Base-by-base conservation (phyloP, 64 coral and sea anemone genomes). In the Cladopsammia gracilis region DNA sequence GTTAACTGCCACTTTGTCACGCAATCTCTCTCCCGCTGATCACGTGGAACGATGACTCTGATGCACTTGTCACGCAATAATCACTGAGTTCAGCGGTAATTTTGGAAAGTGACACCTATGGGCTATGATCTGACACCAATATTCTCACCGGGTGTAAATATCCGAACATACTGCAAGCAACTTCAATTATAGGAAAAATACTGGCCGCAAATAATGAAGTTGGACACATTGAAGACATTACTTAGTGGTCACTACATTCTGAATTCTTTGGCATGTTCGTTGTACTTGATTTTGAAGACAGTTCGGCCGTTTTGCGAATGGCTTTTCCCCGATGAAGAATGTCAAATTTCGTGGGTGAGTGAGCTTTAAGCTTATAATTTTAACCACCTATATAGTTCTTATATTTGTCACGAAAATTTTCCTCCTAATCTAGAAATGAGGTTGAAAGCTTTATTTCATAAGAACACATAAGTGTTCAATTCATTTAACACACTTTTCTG, bases 161-260 rank as follows among this genome's bases (percentile, higher is more conserved):
- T 25, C 22, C 6, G 15, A 72, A 19, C 18, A 9, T 5, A 44
- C 22, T 7, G 69, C 7, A 23, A 9, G 6, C 18, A 23, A 13
- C 9, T 15, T 44, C 10, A 25, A 25, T 10, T 23, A 54, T 77
- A 84, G 12, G 18, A 9, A 76, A 20, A 60, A 24, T 18, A 59
- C 22, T 66, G 53, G 57, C 23, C 6, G 12, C 18, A 48, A 65
- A 85, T 34, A 16, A 79, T 93, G 75, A 93, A 93, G 48, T 12
- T 88, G 25, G 59, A 71, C 14, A 60, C 76, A 7, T 59, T 96
- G 15, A 93, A 94, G 48, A 20, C 87, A 13, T 80, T 96, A 20
- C 75, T 96, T 7, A 91, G 86, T 53, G 91, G 90, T 7, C 94
- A 99, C 68, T 99, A 99, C 57, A 94, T 99, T 93, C 91, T 99